phyloP scores from a whole-genome alignment of 2,888 invertebrate genomes.

The Agonopterix arenella region DNA sequence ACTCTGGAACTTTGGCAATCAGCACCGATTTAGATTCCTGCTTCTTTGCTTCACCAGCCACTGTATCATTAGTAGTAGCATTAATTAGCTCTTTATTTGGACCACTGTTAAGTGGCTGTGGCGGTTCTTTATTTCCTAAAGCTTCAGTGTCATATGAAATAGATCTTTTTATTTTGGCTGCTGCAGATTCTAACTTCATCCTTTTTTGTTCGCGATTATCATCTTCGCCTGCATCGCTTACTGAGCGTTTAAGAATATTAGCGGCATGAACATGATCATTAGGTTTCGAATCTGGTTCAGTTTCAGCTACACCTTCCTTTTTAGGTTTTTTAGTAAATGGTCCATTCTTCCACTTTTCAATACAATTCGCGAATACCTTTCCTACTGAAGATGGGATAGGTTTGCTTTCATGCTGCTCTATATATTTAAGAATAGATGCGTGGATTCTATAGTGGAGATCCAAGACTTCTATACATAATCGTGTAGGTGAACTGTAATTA shows the following conservation, averaged over 20 bases:
- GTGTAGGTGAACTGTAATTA: constrained; percentile 88
- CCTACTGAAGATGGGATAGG: constrained; percentile 77
- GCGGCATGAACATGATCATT: constrained; percentile 54
- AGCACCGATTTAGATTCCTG: background rate
- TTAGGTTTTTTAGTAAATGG: constrained; percentile 55
- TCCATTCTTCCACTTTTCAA: constrained; percentile 66
- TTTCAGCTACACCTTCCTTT: constrained; percentile 37
- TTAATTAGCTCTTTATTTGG: background rate
- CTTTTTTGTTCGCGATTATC: constrained; percentile 57
- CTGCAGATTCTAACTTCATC: constrained; percentile 56
- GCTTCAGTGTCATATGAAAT: constrained; percentile 66
- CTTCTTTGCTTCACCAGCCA: constrained; percentile 10
- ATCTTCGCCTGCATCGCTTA: constrained; percentile 66
- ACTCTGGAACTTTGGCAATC: no score
- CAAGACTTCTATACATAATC: constrained; percentile 90
- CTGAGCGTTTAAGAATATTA: constrained; percentile 65
- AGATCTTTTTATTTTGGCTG: constrained; percentile 63
- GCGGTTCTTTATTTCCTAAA: constrained; percentile 28
- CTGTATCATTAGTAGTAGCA: background rate
- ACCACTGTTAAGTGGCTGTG: background rate
- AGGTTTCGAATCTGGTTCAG: constrained; percentile 37
- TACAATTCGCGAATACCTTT: constrained; percentile 76
- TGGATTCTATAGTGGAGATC: constrained; percentile 92
- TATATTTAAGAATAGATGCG: constrained; percentile 90
- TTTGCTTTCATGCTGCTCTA: constrained; percentile 86